Conservation (phyloP, 2,113 vertebrate genomes). For the Actenoides lindsayi region DNA sequence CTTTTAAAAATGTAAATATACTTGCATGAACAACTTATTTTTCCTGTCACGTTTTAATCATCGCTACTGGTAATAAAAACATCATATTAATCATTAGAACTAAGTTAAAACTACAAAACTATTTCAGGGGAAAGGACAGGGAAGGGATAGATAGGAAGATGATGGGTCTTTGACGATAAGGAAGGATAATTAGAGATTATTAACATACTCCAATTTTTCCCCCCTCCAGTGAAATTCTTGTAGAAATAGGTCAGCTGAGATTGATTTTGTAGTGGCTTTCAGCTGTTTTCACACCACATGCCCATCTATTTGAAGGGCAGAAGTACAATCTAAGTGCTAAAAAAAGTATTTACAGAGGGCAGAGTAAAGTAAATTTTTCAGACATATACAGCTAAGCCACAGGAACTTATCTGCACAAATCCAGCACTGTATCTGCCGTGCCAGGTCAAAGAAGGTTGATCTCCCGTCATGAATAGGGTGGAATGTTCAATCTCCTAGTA, state of each 20-base stretch:
- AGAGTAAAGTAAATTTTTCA: not conserved
- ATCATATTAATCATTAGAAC: not conserved
- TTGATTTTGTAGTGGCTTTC: not conserved
- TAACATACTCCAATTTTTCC: not conserved
- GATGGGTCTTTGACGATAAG: not conserved
- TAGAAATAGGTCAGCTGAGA: slow-evolving; percentile 39
- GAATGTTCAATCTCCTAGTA: not conserved
- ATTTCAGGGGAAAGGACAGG: not conserved
- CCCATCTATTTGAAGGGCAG: slow-evolving; percentile 17
- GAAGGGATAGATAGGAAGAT: not conserved
- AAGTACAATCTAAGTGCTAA: not conserved
- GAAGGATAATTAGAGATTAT: slow-evolving; percentile 47
- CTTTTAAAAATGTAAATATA: not conserved
- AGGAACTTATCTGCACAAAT: not conserved
- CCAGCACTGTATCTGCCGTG: not conserved
- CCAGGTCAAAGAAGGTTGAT: not conserved
- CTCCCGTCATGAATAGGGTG: not conserved
- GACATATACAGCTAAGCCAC: not conserved
- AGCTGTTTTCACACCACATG: slow-evolving; percentile 1
- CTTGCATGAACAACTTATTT: not conserved
- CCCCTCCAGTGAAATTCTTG: slow-evolving; percentile 9
- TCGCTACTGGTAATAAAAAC: not conserved
- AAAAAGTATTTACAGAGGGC: slow-evolving; percentile 1
- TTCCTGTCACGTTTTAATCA: not conserved
- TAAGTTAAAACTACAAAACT: not conserved